phyloP scores from a whole-genome alignment of 2,113 vertebrate genomes.

The Clarias magur region DNA sequence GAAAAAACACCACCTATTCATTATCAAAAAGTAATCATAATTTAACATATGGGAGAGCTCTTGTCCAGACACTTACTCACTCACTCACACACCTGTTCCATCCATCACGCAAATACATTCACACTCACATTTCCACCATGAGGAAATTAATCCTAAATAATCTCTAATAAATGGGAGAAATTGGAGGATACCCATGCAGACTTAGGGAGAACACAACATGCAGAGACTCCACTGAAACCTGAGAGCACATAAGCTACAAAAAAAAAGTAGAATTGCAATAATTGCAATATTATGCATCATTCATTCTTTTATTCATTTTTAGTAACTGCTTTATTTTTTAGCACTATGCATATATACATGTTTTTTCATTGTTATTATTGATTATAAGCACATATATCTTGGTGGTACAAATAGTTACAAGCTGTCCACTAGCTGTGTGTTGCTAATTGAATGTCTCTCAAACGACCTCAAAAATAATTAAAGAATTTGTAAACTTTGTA shows the following conservation, averaged over 20 bases:
- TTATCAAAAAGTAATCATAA: neutral
- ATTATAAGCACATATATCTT: no score
- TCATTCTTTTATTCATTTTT: neutral
- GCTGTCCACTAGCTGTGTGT: neutral
- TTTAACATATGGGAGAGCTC: neutral
- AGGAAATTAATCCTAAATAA: neutral
- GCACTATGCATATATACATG: neutral
- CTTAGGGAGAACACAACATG: neutral
- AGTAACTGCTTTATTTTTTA: neutral
- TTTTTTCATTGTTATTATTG: slow-evolving; percentile 21
- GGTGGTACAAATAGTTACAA: neutral
- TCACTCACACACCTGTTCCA: neutral
- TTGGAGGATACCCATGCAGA: neutral
- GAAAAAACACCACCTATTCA: neutral
- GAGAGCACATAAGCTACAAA: no score
- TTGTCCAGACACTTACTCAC: neutral
- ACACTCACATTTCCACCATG: neutral
- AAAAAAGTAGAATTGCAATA: neutral
- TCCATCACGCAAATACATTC: neutral
- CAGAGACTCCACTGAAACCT: no score
- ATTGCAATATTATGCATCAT: neutral
- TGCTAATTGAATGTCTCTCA: neutral
- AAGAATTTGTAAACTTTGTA: neutral
- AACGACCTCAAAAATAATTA: neutral
- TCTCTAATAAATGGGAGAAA: neutral